A percentile compares a stretch with the other conserved stretches of the same genome.
Evolutionary conservation across 2,797 vertebrate genomes (phyloP).

Genomic region (Coccyzus lansbergi): DNA sequence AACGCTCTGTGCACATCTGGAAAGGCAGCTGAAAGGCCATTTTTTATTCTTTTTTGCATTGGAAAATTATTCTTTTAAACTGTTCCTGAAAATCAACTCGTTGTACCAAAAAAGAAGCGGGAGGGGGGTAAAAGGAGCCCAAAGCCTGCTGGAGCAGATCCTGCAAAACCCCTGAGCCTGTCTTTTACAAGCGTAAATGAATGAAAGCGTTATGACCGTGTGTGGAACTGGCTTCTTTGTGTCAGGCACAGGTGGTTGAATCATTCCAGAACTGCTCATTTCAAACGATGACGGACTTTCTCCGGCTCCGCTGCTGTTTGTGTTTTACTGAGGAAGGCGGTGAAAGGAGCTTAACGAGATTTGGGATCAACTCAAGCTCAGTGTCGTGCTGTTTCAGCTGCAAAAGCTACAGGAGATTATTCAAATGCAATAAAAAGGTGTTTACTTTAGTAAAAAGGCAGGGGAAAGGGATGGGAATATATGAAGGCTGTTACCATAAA

Average conservation of each 20-base stretch:
- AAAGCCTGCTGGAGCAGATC: background rate
- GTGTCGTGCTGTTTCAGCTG: slow-evolving; percentile 10
- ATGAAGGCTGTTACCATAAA: background rate
- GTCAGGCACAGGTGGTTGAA: background rate
- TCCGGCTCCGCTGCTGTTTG: background rate
- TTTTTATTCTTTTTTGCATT: background rate
- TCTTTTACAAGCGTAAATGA: background rate
- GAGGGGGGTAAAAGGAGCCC: too few relatives aligned
- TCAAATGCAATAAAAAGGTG: background rate
- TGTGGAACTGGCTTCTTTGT: background rate
- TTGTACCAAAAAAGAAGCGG: background rate
- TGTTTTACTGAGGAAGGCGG: background rate
- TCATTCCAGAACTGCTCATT: background rate
- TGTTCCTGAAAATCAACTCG: background rate
- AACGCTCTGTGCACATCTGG: background rate
- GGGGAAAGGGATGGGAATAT: background rate
- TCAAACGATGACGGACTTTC: background rate
- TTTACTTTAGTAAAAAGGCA: background rate
- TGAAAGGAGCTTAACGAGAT: background rate
- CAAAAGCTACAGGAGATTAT: background rate
- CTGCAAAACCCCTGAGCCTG: background rate
- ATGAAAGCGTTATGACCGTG: background rate
- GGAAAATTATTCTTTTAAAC: background rate
- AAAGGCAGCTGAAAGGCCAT: background rate
- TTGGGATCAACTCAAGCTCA: background rate